Conservation (phyloP, 2,113 vertebrate species). For the Turnix velox region DNA sequence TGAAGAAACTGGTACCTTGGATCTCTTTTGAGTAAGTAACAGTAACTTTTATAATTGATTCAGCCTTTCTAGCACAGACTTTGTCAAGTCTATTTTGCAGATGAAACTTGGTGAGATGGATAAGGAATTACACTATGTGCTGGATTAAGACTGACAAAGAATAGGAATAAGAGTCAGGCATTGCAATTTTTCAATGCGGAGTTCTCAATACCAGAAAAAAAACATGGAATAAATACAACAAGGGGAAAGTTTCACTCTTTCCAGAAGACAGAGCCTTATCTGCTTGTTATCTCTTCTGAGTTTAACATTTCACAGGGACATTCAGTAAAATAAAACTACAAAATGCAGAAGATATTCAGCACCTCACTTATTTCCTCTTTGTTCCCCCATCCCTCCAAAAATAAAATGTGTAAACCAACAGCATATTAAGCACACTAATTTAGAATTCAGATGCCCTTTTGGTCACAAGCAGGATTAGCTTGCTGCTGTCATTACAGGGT, state of each 20-base stretch:
- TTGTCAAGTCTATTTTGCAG: background rate
- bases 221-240: background rate
- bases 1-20: background rate
- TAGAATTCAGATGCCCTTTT: background rate
- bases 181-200: background rate
- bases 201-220: background rate
- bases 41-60: background rate
- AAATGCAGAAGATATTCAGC: background rate
- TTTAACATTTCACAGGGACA: background rate
- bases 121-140: background rate
- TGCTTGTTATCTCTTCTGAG: background rate
- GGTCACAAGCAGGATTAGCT: background rate
- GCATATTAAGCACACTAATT: background rate
- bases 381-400: background rate
- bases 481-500: background rate
- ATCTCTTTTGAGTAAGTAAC: background rate
- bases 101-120: background rate
- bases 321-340: background rate
- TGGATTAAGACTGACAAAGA: background rate
- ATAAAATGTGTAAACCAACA: background rate
- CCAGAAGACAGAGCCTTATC: background rate
- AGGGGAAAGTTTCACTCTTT: background rate
- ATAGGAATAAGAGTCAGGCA: background rate
- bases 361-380: fast-evolving
- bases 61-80: background rate